phyloP scores from a whole-genome alignment of 2,797 vertebrate species.

The Acipenser oxyrinchus region DNA sequence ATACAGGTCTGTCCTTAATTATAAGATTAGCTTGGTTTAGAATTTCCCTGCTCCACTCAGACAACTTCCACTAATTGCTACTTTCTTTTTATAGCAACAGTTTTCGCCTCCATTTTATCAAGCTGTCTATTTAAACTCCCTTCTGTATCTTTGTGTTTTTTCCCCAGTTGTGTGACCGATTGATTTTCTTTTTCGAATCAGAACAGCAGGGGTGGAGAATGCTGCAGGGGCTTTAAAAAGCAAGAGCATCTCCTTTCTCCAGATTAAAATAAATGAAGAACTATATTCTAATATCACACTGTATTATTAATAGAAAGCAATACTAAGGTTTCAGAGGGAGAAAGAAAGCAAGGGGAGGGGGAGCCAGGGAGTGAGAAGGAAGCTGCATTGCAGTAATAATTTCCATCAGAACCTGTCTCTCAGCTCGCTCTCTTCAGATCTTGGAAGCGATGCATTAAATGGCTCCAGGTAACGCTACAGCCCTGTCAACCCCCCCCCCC shows the following conservation, averaged over 20 bases:
- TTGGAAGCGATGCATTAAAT: conserved; percentile 1
- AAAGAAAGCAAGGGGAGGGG: too few species aligned
- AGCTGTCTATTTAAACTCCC: conserved; percentile 30
- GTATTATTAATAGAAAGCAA: not conserved
- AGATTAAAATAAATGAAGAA: not conserved
- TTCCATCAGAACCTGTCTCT: conserved; percentile 15
- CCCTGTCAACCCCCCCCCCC: not conserved
- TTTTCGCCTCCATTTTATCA: conserved; percentile 38
- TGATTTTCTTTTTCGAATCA: conserved; percentile 31
- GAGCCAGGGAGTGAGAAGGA: not conserved
- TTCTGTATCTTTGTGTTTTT: conserved; percentile 6
- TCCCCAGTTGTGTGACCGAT: not conserved
- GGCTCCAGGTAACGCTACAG: not conserved
- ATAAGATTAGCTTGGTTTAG: conserved; percentile 56
- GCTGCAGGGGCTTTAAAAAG: conserved; percentile 22
- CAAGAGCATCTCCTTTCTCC: not conserved
- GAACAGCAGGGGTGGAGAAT: conserved; percentile 35
- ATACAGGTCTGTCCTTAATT: conserved; percentile 53
- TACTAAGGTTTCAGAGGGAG: not conserved
- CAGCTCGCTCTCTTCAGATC: not conserved
- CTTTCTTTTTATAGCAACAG: conserved; percentile 52
- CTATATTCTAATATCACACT: not conserved
- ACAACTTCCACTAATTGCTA: conserved; percentile 63
- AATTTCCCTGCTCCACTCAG: conserved; percentile 54
- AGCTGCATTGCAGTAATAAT: conserved; percentile 31